phyloP scores from a whole-genome alignment of 2,888 invertebrate species.

The Zygaena filipendulae region DNA sequence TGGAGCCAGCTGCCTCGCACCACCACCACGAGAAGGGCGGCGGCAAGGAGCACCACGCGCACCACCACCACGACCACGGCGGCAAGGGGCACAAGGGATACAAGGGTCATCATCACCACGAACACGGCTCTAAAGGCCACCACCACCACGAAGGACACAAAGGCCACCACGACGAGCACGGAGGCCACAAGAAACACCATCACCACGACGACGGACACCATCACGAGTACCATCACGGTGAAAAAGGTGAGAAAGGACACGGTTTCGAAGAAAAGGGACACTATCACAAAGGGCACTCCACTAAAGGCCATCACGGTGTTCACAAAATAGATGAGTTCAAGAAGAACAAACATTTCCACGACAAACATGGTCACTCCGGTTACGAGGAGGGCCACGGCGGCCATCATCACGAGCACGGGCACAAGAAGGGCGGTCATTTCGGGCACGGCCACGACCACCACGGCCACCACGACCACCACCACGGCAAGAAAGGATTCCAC shows the following conservation, averaged over 20 bases:
- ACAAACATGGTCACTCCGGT: conserved; percentile 82
- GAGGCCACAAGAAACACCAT: conserved; percentile 72
- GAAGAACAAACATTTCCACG: conserved; percentile 86
- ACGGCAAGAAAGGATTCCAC: conserved; percentile 83
- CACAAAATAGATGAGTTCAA: conserved; percentile 87
- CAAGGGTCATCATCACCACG: conserved; percentile 73
- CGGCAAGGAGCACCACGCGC: conserved; percentile 71
- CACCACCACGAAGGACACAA: conserved; percentile 75
- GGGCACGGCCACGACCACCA: conserved; percentile 82
- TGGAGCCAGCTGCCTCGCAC: conserved; percentile 57
- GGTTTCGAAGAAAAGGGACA: conserved; percentile 69
- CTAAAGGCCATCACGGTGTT: conserved; percentile 85
- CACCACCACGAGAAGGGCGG: conserved; percentile 65
- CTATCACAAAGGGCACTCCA: conserved; percentile 85
- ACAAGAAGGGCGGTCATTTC: conserved; percentile 83
- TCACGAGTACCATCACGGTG: conserved; percentile 71
- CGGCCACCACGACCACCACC: conserved; percentile 80
- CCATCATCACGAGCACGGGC: conserved; percentile 79
- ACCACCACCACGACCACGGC: conserved; percentile 72
- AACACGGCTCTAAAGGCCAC: conserved; percentile 77
- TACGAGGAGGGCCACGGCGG: conserved; percentile 82
- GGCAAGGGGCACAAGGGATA: conserved; percentile 77
- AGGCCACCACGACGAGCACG: conserved; percentile 69
- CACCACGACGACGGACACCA: conserved; percentile 75
- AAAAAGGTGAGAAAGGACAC: conserved; percentile 72